Base-by-base conservation (phyloP, 2,888 invertebrate species). In the Nebria salina region DNA sequence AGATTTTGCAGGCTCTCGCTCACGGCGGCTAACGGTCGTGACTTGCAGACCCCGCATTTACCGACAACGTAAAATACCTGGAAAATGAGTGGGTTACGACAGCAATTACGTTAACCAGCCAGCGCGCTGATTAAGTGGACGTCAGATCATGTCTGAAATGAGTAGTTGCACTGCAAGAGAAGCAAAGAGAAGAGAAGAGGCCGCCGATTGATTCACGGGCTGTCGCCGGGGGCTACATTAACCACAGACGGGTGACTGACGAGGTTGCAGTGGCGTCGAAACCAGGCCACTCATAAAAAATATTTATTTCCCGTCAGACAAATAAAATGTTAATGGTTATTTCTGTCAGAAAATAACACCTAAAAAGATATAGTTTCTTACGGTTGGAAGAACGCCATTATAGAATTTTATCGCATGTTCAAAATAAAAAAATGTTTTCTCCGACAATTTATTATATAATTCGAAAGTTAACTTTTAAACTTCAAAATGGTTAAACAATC, bases 71-170 rank as follows among this genome's bases (percentile, higher is more conserved):
- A 84, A 84, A 84, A 83, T 83, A 82, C 82, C 83, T 82, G 83
- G 81, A 76, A 83, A 83, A 83, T 84, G 83, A 84, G 83, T 83
- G 83, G 83, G 83, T 83, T 82, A 82, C 81, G 83, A 83, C 83
- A 83, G 83, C 82, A 83, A 82, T 78, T 78, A 82, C 74, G 82
- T 75, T 75, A 84, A 85, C 83, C 83, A 83, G 75, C 79, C 79
- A 8, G 79, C 68, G 77, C 79, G 68, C 76, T 81, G 80, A 81
- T 81, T 81, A 81, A 81, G 80, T 81, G 72, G 80, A 72, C 72
- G 76, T 78, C 78, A 78, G 78, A 78, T 78, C 78, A 78, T 78
- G 78, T 81, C 75, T 76, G 76, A 81, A 81, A 81, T 81, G 80
- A 81, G 72, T 65, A 70, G 80, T 81, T 34, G 72, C 54, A 25